Conservation (phyloP, 2,888 invertebrate genomes). For the Hirudinaria manillensis region DNA sequence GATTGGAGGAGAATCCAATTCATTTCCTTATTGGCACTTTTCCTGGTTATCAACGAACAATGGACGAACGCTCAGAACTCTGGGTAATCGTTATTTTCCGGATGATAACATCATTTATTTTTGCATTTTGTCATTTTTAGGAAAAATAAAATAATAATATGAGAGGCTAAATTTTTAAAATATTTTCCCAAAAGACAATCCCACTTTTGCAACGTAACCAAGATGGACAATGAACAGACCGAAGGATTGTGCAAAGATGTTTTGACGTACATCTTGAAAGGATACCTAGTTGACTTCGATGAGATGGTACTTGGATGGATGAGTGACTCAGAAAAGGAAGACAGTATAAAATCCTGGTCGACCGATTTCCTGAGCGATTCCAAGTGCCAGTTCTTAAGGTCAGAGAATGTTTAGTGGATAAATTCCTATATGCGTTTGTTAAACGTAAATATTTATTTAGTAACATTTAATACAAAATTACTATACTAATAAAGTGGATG, state of each 20-base stretch:
- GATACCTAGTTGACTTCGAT: neutral
- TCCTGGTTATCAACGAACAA: too few species aligned
- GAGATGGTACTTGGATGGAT: neutral
- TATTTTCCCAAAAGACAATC: constrained; percentile 9
- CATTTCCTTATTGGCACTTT: too few species aligned
- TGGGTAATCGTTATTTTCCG: too few species aligned
- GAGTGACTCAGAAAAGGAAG: constrained; percentile 3
- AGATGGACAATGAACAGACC: neutral
- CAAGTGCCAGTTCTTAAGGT: neutral
- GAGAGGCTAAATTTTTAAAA: neutral
- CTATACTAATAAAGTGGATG: neutral
- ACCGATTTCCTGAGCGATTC: neutral
- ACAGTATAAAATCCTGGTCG: neutral
- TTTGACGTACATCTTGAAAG: neutral
- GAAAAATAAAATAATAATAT: neutral
- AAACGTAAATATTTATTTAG: neutral
- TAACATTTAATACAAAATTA: neutral
- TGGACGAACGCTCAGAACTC: too few species aligned
- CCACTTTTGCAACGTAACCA: neutral
- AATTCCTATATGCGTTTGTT: neutral
- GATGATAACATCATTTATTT: neutral
- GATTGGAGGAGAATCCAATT: too few species aligned
- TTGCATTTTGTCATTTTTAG: neutral
- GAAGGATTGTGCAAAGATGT: neutral
- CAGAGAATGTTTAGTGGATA: neutral